phyloP scores from a whole-genome alignment of 2,797 vertebrate species.

The Uromys caudimaculatus region DNA sequence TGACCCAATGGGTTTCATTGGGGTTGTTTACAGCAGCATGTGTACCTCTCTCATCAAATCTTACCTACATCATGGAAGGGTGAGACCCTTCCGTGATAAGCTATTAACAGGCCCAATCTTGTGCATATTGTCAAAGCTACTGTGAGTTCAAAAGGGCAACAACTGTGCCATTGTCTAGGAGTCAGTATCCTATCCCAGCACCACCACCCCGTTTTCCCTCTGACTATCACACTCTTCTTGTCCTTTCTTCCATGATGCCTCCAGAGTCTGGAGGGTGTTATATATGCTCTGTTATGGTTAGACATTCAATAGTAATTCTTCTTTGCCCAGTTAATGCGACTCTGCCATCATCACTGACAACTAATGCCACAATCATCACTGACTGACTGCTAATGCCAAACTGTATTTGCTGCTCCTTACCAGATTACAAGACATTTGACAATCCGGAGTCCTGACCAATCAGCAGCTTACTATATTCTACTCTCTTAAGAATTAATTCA shows the following conservation, averaged over 20 bases:
- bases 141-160: background rate
- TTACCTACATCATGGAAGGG: background rate
- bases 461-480: background rate
- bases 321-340: background rate
- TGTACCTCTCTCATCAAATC: background rate
- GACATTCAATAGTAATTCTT: background rate
- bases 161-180: background rate
- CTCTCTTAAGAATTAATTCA: background rate
- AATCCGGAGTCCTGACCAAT: background rate
- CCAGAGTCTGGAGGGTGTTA: background rate
- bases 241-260: background rate
- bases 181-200: background rate
- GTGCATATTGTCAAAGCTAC: background rate
- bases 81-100: background rate
- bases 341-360: background rate
- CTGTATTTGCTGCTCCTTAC: conserved; percentile 4
- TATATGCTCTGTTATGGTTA: background rate
- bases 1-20: background rate
- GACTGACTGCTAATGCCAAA: background rate
- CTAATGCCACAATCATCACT: background rate
- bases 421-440: conserved; percentile 1
- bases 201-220: background rate
- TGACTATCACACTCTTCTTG: background rate
- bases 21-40: background rate
- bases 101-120: background rate